Conservation (phyloP, 2,888 invertebrate genomes). For the Tachina lurida region DNA sequence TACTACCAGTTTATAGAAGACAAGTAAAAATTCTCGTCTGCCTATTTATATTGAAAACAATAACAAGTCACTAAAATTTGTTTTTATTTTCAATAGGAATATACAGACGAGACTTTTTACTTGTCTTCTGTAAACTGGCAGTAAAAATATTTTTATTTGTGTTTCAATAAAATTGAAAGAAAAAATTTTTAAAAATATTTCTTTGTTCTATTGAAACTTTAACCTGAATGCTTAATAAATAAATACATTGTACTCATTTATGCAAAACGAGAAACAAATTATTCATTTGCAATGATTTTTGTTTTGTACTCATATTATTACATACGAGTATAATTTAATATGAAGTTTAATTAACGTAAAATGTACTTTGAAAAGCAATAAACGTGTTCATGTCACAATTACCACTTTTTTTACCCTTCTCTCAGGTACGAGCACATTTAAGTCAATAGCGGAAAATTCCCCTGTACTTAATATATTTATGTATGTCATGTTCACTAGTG, state of each 20-base stretch:
- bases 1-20: too few species aligned
- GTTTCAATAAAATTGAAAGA: not conserved
- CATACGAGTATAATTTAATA: slow-evolving; percentile 20
- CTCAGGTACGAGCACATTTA: slow-evolving; percentile 13
- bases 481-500: not conserved
- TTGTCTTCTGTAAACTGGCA: too few species aligned
- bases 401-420: not conserved
- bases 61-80: too few species aligned
- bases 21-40: too few species aligned
- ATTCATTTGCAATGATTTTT: slow-evolving; percentile 18
- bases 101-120: too few species aligned
- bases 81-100: too few species aligned
- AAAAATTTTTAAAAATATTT: not conserved
- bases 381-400: slow-evolving; percentile 53
- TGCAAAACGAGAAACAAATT: slow-evolving; percentile 3
- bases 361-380: slow-evolving; percentile 48
- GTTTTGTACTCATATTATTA: slow-evolving; percentile 5
- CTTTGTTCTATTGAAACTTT: slow-evolving; percentile 31
- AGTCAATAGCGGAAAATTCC: not conserved
- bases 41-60: too few species aligned
- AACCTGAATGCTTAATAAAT: slow-evolving; percentile 36
- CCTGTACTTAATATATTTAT: not conserved
- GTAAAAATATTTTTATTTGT: too few species aligned
- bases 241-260: slow-evolving; percentile 25
- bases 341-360: slow-evolving; percentile 48